phyloP scores from a whole-genome alignment of 1,140 invertebrate genomes.

The Mya arenaria region DNA sequence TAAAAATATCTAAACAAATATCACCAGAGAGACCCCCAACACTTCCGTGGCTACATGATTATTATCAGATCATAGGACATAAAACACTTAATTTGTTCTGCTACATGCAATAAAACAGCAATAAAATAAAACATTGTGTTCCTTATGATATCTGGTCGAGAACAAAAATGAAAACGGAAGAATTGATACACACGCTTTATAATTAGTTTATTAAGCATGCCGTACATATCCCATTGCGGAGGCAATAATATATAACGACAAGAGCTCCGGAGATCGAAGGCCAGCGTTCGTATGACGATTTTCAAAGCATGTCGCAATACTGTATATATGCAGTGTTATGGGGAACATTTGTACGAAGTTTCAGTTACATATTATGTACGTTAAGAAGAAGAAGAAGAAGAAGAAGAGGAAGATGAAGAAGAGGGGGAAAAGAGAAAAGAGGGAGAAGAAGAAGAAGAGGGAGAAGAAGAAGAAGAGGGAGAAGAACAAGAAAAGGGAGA shows the following conservation, averaged over 20 bases:
- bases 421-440: background rate
- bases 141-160: too few species aligned
- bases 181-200: too few species aligned
- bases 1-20: slow-evolving; percentile 9
- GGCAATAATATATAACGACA: background rate
- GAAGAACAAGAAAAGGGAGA: background rate
- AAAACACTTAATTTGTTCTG: slow-evolving; percentile 34
- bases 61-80: background rate
- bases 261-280: background rate
- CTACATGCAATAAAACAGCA: slow-evolving; percentile 21
- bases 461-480: background rate
- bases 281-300: background rate
- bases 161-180: too few species aligned
- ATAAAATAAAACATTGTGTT: slow-evolving; percentile 3
- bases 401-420: background rate
- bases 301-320: background rate
- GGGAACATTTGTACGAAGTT: slow-evolving; percentile 1
- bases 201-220: too few species aligned
- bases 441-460: background rate
- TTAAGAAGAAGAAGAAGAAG: background rate
- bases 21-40: background rate
- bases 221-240: too few species aligned
- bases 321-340: background rate
- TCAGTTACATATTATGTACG: background rate
- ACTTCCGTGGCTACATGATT: background rate